phyloP scores from a whole-genome alignment of 35 echinoderm and acorn worm genomes.

The Eucidaris tribuloides region DNA sequence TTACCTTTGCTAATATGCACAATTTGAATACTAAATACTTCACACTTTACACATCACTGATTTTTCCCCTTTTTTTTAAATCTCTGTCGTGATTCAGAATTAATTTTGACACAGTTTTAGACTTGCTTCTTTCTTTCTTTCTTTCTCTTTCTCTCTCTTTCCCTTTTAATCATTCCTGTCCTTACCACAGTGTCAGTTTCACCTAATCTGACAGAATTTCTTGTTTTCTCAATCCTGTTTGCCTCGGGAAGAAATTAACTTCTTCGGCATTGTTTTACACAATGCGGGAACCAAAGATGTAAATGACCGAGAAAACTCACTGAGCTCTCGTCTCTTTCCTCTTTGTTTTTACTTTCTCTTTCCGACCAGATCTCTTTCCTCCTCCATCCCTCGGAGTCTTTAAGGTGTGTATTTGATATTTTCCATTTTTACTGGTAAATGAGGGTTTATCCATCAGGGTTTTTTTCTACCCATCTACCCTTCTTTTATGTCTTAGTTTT shows the following conservation, averaged over 20 bases:
- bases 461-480: background rate
- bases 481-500: constrained; percentile 19
- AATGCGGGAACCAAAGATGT: constrained; percentile 12
- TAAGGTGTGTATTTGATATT: constrained; percentile 33
- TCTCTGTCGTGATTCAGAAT: too few relatives aligned
- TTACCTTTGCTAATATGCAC: too few relatives aligned
- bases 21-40: too few relatives aligned
- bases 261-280: constrained; percentile 27
- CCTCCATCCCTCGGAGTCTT: constrained; percentile 5
- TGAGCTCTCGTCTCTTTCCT: background rate
- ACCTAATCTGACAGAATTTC: constrained; percentile 1
- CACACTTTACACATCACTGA: too few relatives aligned
- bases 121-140: too few relatives aligned
- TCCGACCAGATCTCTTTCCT: background rate
- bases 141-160: too few relatives aligned
- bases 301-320: constrained; percentile 20
- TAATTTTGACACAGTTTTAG: too few relatives aligned
- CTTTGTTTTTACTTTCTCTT: background rate
- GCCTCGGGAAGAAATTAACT: constrained; percentile 33
- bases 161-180: too few relatives aligned
- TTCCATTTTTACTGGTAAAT: constrained; percentile 35
- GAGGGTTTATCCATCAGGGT: constrained; percentile 9
- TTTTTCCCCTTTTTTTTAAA: too few relatives aligned
- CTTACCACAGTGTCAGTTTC: constrained; percentile 23
- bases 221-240: constrained; percentile 26